Conservation (phyloP, 2,888 invertebrate species). For the Hyposoter didymator region DNA sequence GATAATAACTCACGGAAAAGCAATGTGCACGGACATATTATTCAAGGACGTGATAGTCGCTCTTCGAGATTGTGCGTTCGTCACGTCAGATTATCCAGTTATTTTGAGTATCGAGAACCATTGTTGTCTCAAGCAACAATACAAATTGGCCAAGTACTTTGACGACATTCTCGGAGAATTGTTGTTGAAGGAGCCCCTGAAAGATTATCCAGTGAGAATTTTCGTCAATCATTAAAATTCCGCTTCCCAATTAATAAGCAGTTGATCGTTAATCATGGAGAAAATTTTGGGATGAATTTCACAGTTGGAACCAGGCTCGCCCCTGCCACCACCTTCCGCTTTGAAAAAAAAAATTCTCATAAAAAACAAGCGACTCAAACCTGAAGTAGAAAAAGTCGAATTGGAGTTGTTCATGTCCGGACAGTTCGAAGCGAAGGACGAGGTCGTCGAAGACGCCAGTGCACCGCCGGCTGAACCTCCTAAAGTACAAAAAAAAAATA, state of each 20-base stretch:
- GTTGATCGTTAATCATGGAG: neutral
- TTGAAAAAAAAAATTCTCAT: slow-evolving; percentile 89
- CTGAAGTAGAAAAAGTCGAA: slow-evolving; percentile 89
- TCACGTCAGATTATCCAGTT: slow-evolving; percentile 88
- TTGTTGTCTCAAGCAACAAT: slow-evolving; percentile 88
- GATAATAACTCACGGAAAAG: slow-evolving; percentile 91
- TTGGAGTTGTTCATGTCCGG: slow-evolving; percentile 85
- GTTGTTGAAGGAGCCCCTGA: slow-evolving; percentile 87
- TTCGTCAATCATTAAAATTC: neutral
- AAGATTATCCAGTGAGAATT: slow-evolving; percentile 85
- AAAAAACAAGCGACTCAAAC: slow-evolving; percentile 88
- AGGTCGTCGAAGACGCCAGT: slow-evolving; percentile 85
- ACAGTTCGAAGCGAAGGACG: slow-evolving; percentile 85
- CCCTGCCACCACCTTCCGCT: slow-evolving; percentile 88
- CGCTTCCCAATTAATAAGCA: neutral
- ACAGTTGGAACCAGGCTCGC: slow-evolving; percentile 86
- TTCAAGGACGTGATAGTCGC: slow-evolving; percentile 88
- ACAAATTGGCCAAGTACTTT: slow-evolving; percentile 89
- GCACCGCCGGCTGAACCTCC: slow-evolving; percentile 80
- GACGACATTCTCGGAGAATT: slow-evolving; percentile 89
- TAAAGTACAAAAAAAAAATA: slow-evolving; percentile 71
- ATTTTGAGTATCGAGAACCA: slow-evolving; percentile 90
- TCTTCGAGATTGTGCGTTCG: slow-evolving; percentile 89
- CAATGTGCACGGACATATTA: slow-evolving; percentile 90
- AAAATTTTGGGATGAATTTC: slow-evolving; percentile 37